Conservation (phyloP, 92 coral and sea anemone genomes). For the Pocillopora meandrina region DNA sequence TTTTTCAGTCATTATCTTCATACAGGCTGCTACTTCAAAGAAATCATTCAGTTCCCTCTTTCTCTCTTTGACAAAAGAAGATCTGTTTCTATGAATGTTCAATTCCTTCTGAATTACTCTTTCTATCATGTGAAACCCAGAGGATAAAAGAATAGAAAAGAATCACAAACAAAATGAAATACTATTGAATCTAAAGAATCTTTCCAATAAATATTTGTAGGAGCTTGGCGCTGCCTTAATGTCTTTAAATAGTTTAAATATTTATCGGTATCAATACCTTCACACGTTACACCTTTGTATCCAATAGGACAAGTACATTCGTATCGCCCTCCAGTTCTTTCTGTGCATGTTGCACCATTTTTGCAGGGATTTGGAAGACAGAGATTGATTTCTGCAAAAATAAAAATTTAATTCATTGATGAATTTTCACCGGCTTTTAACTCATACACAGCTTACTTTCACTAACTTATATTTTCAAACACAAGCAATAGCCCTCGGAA, state of each 20-base stretch:
- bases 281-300: slow-evolving; percentile 96
- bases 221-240: too few relatives aligned
- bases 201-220: too few relatives aligned
- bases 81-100: too few relatives aligned
- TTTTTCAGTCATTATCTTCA: background rate
- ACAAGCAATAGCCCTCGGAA: too few relatives aligned
- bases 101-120: too few relatives aligned
- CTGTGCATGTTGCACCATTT: slow-evolving; percentile 94
- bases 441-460: background rate
- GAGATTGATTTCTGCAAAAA: slow-evolving; percentile 73
- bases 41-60: background rate
- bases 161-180: too few relatives aligned
- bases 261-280: slow-evolving; percentile 59
- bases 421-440: background rate
- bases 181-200: too few relatives aligned
- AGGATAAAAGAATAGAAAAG: too few relatives aligned
- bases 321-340: slow-evolving; percentile 86
- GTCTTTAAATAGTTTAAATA: too few relatives aligned
- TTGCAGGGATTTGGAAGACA: slow-evolving; percentile 98
- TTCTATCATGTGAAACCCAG: too few relatives aligned
- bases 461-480: too few relatives aligned
- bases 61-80: too few relatives aligned
- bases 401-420: background rate
- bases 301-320: slow-evolving; percentile 99
- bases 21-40: background rate